A percentile compares a stretch with the other conserved stretches of the same genome.
Conservation (phyloP, 1,140 invertebrate species). For the Cherax quadricarinatus region DNA sequence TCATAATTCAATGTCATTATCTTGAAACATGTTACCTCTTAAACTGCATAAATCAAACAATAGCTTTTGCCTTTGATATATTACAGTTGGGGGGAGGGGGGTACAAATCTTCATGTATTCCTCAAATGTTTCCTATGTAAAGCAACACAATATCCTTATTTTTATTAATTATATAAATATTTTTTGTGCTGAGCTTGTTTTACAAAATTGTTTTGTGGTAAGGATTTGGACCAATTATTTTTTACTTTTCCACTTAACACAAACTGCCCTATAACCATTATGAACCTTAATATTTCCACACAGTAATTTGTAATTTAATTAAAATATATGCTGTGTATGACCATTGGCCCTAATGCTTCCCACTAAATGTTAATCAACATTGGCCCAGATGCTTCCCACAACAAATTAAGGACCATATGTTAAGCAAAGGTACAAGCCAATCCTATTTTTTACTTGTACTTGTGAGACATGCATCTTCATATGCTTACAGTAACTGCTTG, state of each 20-base stretch:
- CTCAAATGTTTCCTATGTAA: slow-evolving; percentile 1
- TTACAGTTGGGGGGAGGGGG: neutral
- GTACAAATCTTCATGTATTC: neutral
- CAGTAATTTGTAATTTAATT: neutral
- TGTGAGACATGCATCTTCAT: slow-evolving; percentile 62
- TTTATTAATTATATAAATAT: slow-evolving; percentile 21
- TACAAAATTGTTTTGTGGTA: slow-evolving; percentile 33
- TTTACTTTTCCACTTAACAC: slow-evolving; percentile 22
- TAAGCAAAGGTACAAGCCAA: slow-evolving; percentile 44
- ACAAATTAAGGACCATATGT: slow-evolving; percentile 9
- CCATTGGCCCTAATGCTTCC: slow-evolving; percentile 32
- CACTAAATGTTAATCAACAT: neutral
- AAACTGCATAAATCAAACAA: neutral
- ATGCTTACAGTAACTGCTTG: slow-evolving; percentile 71
- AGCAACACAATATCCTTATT: neutral
- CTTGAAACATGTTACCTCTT: too few relatives aligned
- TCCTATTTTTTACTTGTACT: slow-evolving; percentile 62
- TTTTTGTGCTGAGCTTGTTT: slow-evolving; percentile 42
- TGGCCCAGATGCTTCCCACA: slow-evolving; percentile 43
- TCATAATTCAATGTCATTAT: neutral
- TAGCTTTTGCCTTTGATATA: slow-evolving; percentile 9
- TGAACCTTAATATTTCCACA: neutral
- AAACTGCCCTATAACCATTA: slow-evolving; percentile 11
- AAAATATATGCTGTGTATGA: neutral
- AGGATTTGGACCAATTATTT: slow-evolving; percentile 51